Evolutionary conservation across 2,113 vertebrate species (phyloP), one percentile per base, ranked within the genome.

Genomic region (Lampris incognitus): DNA sequence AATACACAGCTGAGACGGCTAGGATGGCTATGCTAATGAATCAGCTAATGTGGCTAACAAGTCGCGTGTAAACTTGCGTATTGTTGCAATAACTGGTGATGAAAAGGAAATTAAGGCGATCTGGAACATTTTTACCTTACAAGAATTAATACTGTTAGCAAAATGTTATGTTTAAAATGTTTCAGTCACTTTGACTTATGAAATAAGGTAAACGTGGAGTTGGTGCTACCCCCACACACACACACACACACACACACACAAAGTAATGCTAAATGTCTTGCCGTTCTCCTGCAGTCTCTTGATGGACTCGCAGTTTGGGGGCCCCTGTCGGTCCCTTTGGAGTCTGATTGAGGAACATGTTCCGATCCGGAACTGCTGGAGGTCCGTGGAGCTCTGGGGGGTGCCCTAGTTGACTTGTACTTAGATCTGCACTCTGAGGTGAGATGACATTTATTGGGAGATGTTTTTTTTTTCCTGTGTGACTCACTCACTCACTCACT

Each of bases 371-470:
- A 96, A 84, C 79, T 92, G 76, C 83, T 86, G 11, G 95, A 95
- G 88, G 89, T 96, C 81, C 90, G 86, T 59, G 54, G 82, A 11
- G 85, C 93, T 38, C 88, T 97, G 60, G 96, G 95, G 55, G 83
- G 88, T 65, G 83, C 89, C 1, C 83, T 90, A 41, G 90, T 97
- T 50, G 95, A 96, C 82, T 90, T 90, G 78, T 96, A 94, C 76
- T 87, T 90, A 63, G 95, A 96, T 57, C 83, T 94, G 48, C 87
- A 95, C 69, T 63, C 82, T 10, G 96, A 97, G 96, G 97, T 97
- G 84, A 91, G 88, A 57, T 3, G 9, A 4, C 9, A 41, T 68
- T 24, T 24, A 24, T 24, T 3, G 55, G 38, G 42, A 40, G 56
- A 2, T 5, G 46, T 3, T 61, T 13, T 51, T 54, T 54, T 2